These are phyloP conservation scores for Virgularia gustaviana DNA, from an alignment of 92 coral and sea anemone species.

Conservation along the genomic window DNA sequence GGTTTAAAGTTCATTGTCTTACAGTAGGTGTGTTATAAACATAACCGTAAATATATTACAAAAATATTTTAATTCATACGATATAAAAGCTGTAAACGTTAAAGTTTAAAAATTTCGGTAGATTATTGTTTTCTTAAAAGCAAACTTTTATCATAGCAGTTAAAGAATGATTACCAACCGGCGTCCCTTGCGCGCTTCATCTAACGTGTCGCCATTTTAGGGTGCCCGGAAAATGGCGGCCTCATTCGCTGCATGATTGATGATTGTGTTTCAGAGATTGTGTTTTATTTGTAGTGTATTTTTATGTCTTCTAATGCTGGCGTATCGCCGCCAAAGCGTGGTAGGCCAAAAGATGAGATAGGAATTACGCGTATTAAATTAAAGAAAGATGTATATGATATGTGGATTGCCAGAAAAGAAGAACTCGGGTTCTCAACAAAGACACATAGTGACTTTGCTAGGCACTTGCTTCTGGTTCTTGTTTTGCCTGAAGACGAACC, in stretches of 20 bases:
- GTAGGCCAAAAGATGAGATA: background rate
- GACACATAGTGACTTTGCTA: slow-evolving; percentile 6
- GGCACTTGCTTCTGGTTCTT: slow-evolving; percentile 5
- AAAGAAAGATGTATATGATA: background rate
- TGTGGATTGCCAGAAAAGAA: slow-evolving; percentile 3
- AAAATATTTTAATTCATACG: too few species aligned
- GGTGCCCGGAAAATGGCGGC: slow-evolving; percentile 15
- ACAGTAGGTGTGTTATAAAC: too few species aligned
- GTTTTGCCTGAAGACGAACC: background rate
- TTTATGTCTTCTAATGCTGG: background rate
- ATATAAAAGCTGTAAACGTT: too few species aligned
- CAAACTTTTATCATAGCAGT: too few species aligned
- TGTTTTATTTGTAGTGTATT: background rate
- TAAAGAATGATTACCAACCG: too few species aligned
- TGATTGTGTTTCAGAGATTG: background rate
- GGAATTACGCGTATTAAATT: background rate
- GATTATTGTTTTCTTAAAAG: too few species aligned
- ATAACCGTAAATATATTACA: too few species aligned
- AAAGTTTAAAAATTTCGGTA: too few species aligned
- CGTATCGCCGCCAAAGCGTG: slow-evolving; percentile 12
- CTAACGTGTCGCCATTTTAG: background rate
- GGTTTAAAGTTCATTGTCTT: too few species aligned
- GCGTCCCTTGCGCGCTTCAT: slow-evolving; percentile 10
- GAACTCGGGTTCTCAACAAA: background rate
- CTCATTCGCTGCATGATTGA: background rate